phyloP scores from a whole-genome alignment of 2,888 invertebrate genomes.

The Lomographa bimaculata region DNA sequence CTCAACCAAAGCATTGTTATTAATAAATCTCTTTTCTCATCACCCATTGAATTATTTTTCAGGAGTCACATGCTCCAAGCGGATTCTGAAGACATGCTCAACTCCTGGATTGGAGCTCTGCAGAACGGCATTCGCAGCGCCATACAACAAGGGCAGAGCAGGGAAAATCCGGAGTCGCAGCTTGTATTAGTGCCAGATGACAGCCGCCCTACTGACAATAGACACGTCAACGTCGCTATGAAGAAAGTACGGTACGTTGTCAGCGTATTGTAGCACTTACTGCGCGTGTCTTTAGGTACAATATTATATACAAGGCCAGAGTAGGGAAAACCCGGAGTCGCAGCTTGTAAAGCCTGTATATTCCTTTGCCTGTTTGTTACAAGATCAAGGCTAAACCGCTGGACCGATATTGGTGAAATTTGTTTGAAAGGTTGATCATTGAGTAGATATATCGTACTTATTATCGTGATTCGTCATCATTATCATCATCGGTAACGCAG shows the following conservation, averaged over 20 bases:
- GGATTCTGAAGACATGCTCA: conserved; percentile 95
- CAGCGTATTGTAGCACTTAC: background rate
- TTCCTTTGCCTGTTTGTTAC: too few species aligned
- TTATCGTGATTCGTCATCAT: too few species aligned
- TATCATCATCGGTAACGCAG: too few species aligned
- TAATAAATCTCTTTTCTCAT: too few species aligned
- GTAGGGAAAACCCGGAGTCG: conserved; percentile 70
- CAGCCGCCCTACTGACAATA: conserved; percentile 39
- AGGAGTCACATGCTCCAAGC: conserved; percentile 99
- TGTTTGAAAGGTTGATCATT: too few species aligned
- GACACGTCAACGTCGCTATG: conserved; percentile 51
- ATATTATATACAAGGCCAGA: conserved; percentile 83
- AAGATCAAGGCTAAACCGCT: too few species aligned
- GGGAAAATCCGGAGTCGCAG: conserved; percentile 70
- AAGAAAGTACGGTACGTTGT: conserved; percentile 64
- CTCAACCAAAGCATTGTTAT: too few species aligned
- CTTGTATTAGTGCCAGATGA: conserved; percentile 65
- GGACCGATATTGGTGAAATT: too few species aligned
- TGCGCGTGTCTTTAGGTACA: too few species aligned
- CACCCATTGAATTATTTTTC: too few species aligned
- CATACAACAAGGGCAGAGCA: conserved; percentile 86
- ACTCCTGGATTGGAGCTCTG: conserved; percentile 94
- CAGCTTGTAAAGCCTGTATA: too few species aligned
- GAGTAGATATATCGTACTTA: too few species aligned
- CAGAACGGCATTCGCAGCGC: conserved; percentile 95